These are phyloP conservation scores for Melopsittacus undulatus DNA, from an alignment of 2,797 vertebrate genomes.

Conservation along the genomic window DNA sequence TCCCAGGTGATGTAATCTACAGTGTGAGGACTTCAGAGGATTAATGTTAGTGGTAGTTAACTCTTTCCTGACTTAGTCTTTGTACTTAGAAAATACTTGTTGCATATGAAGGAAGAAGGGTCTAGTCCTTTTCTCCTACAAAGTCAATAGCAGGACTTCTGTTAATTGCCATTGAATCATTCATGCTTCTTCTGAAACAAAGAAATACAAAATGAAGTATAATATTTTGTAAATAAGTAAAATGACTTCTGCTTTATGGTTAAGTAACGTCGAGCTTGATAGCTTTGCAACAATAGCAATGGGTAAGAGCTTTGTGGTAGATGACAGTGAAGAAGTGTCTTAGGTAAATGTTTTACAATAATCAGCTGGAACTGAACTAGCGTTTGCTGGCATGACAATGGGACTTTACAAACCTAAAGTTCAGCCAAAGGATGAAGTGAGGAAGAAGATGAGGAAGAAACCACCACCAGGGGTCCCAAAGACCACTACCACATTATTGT, in stretches of 20 bases:
- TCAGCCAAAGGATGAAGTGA: background rate
- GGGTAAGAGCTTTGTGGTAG: too few species aligned
- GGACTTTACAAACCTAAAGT: background rate
- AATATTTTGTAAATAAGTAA: too few species aligned
- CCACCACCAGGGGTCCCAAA: background rate
- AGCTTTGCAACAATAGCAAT: too few species aligned
- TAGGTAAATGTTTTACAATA: too few species aligned
- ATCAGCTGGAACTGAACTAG: too few species aligned
- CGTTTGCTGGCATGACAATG: too few species aligned
- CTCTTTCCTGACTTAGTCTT: background rate
- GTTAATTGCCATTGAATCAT: background rate
- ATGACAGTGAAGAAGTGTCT: too few species aligned
- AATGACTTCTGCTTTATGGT: too few species aligned
- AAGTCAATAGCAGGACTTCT: background rate
- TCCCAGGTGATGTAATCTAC: background rate
- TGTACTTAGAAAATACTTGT: background rate
- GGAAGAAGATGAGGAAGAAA: background rate
- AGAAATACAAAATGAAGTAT: too few species aligned
- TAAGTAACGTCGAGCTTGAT: too few species aligned
- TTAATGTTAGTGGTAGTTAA: background rate
- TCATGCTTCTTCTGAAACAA: background rate
- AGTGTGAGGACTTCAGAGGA: background rate
- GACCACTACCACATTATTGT: background rate
- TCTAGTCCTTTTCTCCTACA: background rate
- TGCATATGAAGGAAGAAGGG: background rate